Evolutionary conservation across 2,113 vertebrate genomes (phyloP).

Genomic region (Pedetes capensis): DNA sequence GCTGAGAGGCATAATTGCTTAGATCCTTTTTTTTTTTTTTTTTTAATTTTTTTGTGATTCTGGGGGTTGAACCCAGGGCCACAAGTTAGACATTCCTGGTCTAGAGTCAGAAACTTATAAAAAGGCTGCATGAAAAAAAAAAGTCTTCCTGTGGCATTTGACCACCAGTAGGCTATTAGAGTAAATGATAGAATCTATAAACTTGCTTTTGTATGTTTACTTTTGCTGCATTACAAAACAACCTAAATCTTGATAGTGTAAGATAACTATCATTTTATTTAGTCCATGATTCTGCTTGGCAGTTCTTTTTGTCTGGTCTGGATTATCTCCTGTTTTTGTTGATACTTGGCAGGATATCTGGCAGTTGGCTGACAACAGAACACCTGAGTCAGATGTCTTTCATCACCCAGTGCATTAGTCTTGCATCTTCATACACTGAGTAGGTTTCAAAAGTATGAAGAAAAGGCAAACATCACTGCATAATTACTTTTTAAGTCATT

Average conservation of each 20-base stretch:
- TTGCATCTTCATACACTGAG: background rate
- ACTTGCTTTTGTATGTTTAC: background rate
- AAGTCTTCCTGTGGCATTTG: background rate
- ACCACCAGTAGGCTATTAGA: background rate
- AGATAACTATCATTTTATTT: background rate
- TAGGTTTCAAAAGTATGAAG: background rate
- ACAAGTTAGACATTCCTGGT: background rate
- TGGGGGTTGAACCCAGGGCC: background rate
- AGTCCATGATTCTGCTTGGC: background rate
- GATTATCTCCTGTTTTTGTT: background rate
- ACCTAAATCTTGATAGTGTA: background rate
- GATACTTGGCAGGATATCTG: background rate
- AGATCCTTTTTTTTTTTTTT: no score
- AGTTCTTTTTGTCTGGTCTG: background rate
- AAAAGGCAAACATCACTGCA: background rate
- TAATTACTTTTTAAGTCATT: background rate
- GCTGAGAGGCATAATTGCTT: background rate
- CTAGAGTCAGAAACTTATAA: background rate
- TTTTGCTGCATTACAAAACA: background rate
- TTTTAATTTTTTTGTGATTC: background rate
- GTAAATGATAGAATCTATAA: conserved; percentile 3
- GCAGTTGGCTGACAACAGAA: background rate
- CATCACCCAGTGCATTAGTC: background rate
- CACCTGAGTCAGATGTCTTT: background rate
- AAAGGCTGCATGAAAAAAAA: background rate